Evolutionary conservation across 2,113 vertebrate genomes (phyloP).

Genomic region (Indicator maculatus): DNA sequence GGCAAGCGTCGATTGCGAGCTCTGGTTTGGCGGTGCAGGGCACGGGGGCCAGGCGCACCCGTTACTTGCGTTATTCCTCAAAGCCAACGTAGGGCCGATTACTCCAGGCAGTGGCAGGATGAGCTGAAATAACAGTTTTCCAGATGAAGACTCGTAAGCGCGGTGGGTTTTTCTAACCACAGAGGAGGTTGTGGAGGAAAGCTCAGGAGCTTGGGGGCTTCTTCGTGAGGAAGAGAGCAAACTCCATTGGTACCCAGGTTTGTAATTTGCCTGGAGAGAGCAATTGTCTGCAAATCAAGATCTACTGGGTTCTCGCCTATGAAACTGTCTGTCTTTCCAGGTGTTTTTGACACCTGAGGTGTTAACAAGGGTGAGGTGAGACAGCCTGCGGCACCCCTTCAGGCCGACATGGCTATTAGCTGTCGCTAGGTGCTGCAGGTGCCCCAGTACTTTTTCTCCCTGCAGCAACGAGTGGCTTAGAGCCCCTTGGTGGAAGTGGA

Average conservation of each 20-base stretch:
- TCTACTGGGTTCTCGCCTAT: too few species aligned
- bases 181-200: background rate
- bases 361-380: background rate
- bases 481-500: rapidly evolving
- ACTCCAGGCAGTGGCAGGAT: rapidly evolving
- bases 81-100: background rate
- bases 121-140: rapidly evolving
- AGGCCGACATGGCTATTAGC: background rate
- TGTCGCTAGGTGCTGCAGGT: background rate
- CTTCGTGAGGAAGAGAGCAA: rapidly evolving
- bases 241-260: rapidly evolving
- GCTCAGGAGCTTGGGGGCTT: rapidly evolving
- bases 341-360: background rate
- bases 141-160: background rate
- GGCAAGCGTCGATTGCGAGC: background rate
- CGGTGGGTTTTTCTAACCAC: background rate
- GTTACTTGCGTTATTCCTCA: rapidly evolving
- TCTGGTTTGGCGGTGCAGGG: background rate
- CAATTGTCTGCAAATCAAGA: rapidly evolving
- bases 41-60: background rate
- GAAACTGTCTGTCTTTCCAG: background rate
- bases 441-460: rapidly evolving
- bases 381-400: background rate
- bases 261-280: background rate
- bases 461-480: rapidly evolving